phyloP scores from a whole-genome alignment of 1,140 invertebrate genomes.

The Teleopsis dalmanni region DNA sequence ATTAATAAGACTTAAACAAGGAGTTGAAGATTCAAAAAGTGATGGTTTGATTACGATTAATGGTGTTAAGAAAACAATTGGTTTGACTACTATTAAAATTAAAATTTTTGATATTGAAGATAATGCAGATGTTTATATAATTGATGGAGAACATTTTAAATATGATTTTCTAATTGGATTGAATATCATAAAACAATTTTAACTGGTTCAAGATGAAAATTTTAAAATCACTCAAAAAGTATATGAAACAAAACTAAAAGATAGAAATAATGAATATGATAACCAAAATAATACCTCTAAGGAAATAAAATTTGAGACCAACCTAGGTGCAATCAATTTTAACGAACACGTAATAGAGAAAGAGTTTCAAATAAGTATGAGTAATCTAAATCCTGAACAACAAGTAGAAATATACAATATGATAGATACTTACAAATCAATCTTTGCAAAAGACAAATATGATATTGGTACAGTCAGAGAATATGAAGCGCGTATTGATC shows the following conservation, averaged over 20 bases:
- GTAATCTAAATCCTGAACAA: conserved; percentile 17
- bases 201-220: conserved; percentile 16
- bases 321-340: conserved; percentile 21
- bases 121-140: background rate
- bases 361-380: background rate
- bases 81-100: background rate
- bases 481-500: conserved; percentile 29
- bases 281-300: background rate
- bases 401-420: conserved; percentile 24
- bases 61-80: background rate
- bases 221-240: conserved; percentile 2
- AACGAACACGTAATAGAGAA: conserved; percentile 28
- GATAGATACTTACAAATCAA: conserved; percentile 24
- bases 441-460: conserved; percentile 42
- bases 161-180: conserved; percentile 3
- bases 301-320: background rate
- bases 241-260: background rate
- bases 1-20: background rate
- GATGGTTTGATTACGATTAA: background rate
- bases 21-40: background rate
- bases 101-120: conserved; percentile 13
- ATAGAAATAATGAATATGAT: background rate
- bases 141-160: background rate
- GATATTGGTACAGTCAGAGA: conserved; percentile 18
- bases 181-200: conserved; percentile 11